Base-by-base conservation (phyloP, 2,797 vertebrate species). In the Merluccius polli region DNA sequence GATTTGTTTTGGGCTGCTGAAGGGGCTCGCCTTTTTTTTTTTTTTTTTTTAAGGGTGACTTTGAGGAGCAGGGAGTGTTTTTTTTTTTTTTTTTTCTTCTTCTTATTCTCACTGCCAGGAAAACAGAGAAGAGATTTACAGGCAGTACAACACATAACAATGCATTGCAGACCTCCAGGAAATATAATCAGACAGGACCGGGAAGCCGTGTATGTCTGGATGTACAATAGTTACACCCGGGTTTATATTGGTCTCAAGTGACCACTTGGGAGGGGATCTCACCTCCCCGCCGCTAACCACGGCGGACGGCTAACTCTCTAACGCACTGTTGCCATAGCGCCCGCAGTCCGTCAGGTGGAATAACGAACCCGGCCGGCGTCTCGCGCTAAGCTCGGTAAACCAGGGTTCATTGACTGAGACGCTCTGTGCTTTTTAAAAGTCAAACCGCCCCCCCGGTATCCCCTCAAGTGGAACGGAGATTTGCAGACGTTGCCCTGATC, bases 71-170 rank as follows among this genome's bases (percentile, higher is more conserved):
- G 16, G 38, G 38, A 41, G 38, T 15, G n/a, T 41, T 41, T 41
- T 41, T n/a, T 71, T 71, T 71, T 72, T n/a, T 71, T 71, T 71
- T 72, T 41, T 41, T 41, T 41, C n/a, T 71, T 71, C 36, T 72
- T 36, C 29, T 18, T 68, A 18, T 32, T 32, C 52, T 11, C 33
- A 13, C 31, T 73, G 52, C 73, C 63, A 16, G 48, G 29, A 33
- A 31, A 52, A 65, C 5, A 24, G 30, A 63, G n/a, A 1, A 63
- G 32, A 65, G 31, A 63, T 35, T 24, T 18, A 30, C 35, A 16
- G 27, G 48, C 18, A 24, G 31, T 15, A 21, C 21, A n/a, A 59
- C 8, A 33, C n/a, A 72, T 16, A 72, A 27, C 29, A 1, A 72
- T 27, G 44, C 18, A 32, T 44, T 44, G 29, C 72, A 52, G 72